Conservation (phyloP, 2,113 vertebrate species). For the Microcebus ravelobensis region DNA sequence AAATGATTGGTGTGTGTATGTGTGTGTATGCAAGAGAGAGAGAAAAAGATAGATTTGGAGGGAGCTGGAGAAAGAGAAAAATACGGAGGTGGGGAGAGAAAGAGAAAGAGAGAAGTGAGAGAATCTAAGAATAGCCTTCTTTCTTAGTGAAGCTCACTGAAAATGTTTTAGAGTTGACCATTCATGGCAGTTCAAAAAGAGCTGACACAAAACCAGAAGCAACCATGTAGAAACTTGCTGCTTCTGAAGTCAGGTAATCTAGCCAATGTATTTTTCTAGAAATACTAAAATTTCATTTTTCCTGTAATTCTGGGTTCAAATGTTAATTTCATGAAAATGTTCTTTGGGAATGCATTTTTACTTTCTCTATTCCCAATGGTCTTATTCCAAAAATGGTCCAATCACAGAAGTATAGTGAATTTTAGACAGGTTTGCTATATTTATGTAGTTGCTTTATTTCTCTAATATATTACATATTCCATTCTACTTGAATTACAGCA, state of each 20-base stretch:
- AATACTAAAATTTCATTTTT: not conserved
- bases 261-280: not conserved
- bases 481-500: not conserved
- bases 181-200: not conserved
- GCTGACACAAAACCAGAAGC: not conserved
- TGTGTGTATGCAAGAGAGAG: not conserved
- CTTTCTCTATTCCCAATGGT: not conserved
- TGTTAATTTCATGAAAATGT: not conserved
- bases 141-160: not conserved
- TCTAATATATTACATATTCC: not conserved
- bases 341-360: not conserved
- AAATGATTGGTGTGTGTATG: not conserved
- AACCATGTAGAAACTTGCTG: not conserved
- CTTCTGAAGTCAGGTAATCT: not conserved
- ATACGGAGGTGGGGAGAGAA: no score
- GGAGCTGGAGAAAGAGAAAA: no score
- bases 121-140: not conserved
- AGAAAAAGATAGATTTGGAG: no score
- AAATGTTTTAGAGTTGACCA: not conserved
- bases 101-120: fast-evolving
- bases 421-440: not conserved
- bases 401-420: not conserved
- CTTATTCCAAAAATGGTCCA: not conserved
- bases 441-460: slow-evolving; percentile 34
- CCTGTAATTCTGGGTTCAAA: not conserved